Conservation (phyloP, 2,797 vertebrate species). For the Chiroxiphia lanceolata region DNA sequence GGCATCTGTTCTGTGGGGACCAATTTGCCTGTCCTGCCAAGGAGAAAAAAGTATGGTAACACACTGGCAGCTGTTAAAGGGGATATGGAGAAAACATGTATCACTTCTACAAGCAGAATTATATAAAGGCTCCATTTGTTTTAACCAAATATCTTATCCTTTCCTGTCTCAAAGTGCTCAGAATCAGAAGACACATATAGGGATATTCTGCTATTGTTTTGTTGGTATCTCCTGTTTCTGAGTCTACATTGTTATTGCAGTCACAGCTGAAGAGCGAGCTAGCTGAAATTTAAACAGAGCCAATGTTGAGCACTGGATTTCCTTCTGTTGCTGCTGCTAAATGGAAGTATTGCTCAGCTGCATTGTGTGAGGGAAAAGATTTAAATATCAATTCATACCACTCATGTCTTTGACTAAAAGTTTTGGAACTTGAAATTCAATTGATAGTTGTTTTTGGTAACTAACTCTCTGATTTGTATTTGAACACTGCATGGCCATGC, state of each 20-base stretch:
- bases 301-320: neutral
- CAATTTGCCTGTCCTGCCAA: conserved; percentile 61
- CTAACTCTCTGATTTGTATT: conserved; percentile 33
- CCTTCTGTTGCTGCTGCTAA: conserved; percentile 4
- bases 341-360: neutral
- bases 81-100: neutral
- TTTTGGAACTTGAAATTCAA: conserved; percentile 11
- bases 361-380: neutral
- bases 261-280: neutral
- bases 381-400: conserved; percentile 22
- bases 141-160: neutral
- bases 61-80: conserved; percentile 57
- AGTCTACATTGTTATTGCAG: neutral
- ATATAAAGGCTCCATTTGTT: neutral
- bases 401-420: neutral
- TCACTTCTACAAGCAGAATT: conserved; percentile 34
- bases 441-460: conserved; percentile 13
- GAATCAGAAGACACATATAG: neutral
- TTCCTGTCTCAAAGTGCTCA: neutral
- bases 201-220: neutral
- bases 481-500: neutral
- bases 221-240: neutral
- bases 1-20: conserved; percentile 57
- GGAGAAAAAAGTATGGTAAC: conserved; percentile 48
- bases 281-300: neutral